phyloP scores from a whole-genome alignment of 2,797 vertebrate species.

The Mus spretus region DNA sequence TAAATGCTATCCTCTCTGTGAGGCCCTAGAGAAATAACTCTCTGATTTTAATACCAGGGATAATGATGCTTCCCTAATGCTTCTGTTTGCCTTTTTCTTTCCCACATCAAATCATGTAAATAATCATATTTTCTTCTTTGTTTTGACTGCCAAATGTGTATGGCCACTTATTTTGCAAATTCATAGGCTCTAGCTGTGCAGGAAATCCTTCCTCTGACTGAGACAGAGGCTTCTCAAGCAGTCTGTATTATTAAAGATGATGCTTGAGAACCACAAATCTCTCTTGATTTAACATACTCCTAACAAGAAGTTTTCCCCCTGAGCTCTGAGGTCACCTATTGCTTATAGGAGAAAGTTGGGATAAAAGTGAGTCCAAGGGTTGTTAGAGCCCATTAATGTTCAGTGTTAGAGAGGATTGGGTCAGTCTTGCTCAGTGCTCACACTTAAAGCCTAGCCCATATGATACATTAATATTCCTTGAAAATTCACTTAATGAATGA shows the following conservation, averaged over 20 bases:
- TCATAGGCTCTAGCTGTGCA: not conserved
- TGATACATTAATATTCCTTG: not conserved
- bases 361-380: no score
- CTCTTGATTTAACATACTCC: not conserved
- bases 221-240: conserved; percentile 13
- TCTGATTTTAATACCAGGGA: conserved; percentile 62
- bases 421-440: not conserved
- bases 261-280: not conserved
- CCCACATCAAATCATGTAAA: conserved; percentile 8
- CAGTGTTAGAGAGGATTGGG: not conserved
- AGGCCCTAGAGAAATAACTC: conserved; percentile 34
- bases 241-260: conserved; percentile 23
- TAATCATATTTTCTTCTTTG: conserved; percentile 44
- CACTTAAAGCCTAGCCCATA: not conserved
- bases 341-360: not conserved
- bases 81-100: conserved; percentile 28
- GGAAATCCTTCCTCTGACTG: conserved; percentile 9
- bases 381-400: not conserved
- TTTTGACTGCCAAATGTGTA: conserved; percentile 26
- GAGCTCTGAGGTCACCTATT: not conserved
- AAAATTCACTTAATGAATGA: not conserved
- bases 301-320: not conserved
- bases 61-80: conserved; percentile 52
- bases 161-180: conserved; percentile 17
- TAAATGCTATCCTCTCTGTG: conserved; percentile 37